Evolutionary conservation across 2,888 invertebrate genomes (phyloP), one percentile per base, ranked within the genome.

Genomic region (Chymomyza procnemis): DNA sequence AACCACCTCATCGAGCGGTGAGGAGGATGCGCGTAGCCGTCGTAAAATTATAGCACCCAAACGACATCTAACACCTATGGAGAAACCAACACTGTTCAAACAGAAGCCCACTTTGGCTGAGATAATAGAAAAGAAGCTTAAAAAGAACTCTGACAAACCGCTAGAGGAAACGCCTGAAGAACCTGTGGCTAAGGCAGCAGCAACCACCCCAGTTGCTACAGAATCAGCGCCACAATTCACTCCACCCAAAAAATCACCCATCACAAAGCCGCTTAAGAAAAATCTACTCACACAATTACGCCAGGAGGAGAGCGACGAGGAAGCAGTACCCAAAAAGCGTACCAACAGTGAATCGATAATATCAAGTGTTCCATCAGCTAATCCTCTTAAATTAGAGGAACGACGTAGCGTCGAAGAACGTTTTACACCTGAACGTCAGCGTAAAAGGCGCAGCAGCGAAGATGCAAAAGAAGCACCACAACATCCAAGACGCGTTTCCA

Each of bases 1-100:
- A 55, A 88, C 87, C 1, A 89, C 89, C 0, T 90, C 90, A 2
- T 90, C 90, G 3, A 90, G 90, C 61, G 87, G 89, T 1, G 89
- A 90, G 64, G 90, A 90, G 60, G 88, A 88, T 57, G 54, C 75
- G 1, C 78, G 77, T 4, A 76, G 72, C 62, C 78, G 85, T 3
- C 82, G 83, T 6, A 89, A 87, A 54, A 84, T 81, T 12, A 76
- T 78, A 8, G 78, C 79, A 0, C 76, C 84, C n/a, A 88, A 87
- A 55, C 69, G 80, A 2, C 69, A 79, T 55, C 18, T 79, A 5
- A 52, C 52, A 5, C 34, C 21, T 26, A 5, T 22, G 50, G 82
- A 83, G 1, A 82, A 81, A 22, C 61, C 71, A 0, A 56, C 63
- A 50, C 46, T 65, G 0, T 61, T 66, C 2, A 86, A 86, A 64